Conservation (phyloP, 2,113 vertebrate species). For the Anarhynchus alexandrinus region DNA sequence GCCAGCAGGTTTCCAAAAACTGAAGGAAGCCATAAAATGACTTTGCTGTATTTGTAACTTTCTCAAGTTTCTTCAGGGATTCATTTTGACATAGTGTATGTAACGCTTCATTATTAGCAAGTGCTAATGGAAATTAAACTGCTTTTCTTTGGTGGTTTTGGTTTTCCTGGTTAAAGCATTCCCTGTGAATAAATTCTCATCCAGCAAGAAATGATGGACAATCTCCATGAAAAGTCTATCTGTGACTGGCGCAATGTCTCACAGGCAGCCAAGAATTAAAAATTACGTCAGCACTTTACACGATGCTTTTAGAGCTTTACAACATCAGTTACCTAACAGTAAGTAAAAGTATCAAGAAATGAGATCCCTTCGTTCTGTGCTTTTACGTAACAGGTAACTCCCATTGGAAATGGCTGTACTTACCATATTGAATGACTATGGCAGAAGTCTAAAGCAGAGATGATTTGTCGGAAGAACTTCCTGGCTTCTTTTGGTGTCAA, state of each 20-base stretch:
- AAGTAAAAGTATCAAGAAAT: neutral
- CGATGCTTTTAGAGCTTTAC: neutral
- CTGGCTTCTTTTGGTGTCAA: constrained; percentile 98
- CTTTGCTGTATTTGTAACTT: neutral
- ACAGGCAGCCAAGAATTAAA: neutral
- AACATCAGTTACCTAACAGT: neutral
- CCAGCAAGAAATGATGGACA: neutral
- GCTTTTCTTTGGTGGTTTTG: neutral
- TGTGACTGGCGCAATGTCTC: neutral
- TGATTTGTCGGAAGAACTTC: constrained; percentile 99
- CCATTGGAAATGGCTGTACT: constrained; percentile 15
- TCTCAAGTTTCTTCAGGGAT: neutral
- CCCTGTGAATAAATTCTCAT: neutral
- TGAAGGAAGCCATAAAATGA: constrained; percentile 28
- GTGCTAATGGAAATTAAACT: neutral
- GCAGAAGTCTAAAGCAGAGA: constrained; percentile 98
- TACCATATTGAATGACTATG: constrained; percentile 99
- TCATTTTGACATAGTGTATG: neutral
- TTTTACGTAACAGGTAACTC: neutral
- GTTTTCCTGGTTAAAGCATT: constrained; percentile 26
- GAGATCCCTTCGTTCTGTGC: neutral
- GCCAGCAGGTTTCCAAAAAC: constrained; percentile 32
- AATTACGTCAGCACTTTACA: neutral
- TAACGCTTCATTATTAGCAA: constrained; percentile 1
- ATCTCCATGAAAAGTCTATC: neutral